phyloP scores from a whole-genome alignment of 2,797 vertebrate species.

The Rhinatrema bivittatum region DNA sequence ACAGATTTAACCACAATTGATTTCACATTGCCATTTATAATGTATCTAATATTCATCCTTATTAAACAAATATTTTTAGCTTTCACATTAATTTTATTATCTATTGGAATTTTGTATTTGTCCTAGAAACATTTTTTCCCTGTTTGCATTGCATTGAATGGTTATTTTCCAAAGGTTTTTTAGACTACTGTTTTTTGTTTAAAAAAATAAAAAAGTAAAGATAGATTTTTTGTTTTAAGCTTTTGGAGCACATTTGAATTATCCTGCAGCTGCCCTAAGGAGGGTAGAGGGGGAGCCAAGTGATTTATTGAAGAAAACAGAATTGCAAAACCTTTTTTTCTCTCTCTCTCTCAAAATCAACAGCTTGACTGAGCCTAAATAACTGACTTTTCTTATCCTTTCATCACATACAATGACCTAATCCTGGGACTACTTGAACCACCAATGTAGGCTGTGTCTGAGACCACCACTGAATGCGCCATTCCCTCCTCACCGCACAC shows the following conservation, averaged over 20 bases:
- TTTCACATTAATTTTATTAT: no score
- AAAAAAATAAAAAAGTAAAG: no score
- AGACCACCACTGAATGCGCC: conserved; percentile 89
- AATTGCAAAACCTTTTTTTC: conserved; percentile 71
- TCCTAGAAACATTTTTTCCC: no score
- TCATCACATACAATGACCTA: conserved; percentile 86
- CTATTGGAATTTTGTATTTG: no score
- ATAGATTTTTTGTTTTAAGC: no score
- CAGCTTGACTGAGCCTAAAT: conserved; percentile 96
- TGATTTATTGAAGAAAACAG: conserved; percentile 76
- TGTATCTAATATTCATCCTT: no score
- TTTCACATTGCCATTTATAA: no score
- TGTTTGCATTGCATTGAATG: no score
- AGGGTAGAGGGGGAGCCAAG: conserved; percentile 55
- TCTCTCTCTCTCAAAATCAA: conserved; percentile 74
- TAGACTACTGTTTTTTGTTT: no score
- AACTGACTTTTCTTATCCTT: conserved; percentile 98
- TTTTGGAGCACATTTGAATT: conserved; percentile 33
- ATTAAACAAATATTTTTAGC: no score
- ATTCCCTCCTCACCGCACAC: conserved; percentile 77
- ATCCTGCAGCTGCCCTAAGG: conserved; percentile 51
- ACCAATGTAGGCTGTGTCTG: conserved; percentile 81
- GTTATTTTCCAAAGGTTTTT: no score
- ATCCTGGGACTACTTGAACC: conserved; percentile 93
- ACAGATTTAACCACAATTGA: no score